A percentile compares a stretch with the other conserved stretches of the same genome.
Conservation (phyloP, 2,888 invertebrate species). For the Argynnis bischoffii region DNA sequence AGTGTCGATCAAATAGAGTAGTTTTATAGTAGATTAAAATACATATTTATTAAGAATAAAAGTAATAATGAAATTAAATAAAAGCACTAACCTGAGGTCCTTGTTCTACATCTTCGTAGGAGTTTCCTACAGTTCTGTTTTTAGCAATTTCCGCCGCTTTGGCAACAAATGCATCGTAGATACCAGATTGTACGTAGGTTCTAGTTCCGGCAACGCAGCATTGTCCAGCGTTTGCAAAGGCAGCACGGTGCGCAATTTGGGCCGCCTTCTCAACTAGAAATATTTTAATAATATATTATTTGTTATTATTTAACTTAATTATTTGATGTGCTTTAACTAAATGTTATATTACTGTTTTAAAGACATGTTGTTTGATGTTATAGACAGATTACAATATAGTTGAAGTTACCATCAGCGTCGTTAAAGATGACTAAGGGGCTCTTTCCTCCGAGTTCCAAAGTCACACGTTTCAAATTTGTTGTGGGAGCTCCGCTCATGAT, state of each 20-base stretch:
- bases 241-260: conserved; percentile 72
- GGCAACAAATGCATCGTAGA: conserved; percentile 93
- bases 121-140: conserved; percentile 90
- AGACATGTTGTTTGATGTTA: too few species aligned
- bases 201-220: conserved; percentile 89
- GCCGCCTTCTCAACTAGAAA: conserved; percentile 72
- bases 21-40: too few species aligned
- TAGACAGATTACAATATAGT: neutral
- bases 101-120: conserved; percentile 88
- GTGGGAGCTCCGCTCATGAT: conserved; percentile 86
- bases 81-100: conserved; percentile 90
- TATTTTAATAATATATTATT: neutral
- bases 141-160: conserved; percentile 87
- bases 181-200: conserved; percentile 93
- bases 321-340: too few species aligned
- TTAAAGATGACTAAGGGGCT: conserved; percentile 93
- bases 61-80: neutral
- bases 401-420: conserved; percentile 87
- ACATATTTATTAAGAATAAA: too few species aligned
- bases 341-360: too few species aligned
- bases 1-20: too few species aligned
- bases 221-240: conserved; percentile 72
- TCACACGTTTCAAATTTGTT: conserved; percentile 91
- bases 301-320: neutral
- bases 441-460: conserved; percentile 94